These are phyloP conservation scores for Pseudomyrmex dendroicus DNA, from an alignment of 1,140 invertebrate species.

Conservation along the genomic window DNA sequence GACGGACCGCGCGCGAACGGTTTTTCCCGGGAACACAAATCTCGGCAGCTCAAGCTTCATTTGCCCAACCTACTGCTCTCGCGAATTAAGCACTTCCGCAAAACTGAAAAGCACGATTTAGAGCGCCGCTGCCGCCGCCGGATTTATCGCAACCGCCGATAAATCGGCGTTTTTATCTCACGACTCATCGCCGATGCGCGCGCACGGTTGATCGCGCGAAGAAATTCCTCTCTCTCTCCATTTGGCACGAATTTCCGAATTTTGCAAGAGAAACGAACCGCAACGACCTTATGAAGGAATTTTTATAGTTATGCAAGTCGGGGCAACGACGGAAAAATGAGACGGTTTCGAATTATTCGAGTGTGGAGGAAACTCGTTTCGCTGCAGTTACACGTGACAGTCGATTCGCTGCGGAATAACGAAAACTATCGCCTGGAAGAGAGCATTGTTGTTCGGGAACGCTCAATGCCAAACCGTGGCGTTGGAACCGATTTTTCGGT, in stretches of 20 bases:
- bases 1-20: neutral
- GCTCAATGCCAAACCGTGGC: neutral
- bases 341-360: constrained; percentile 13
- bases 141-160: constrained; percentile 33
- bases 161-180: constrained; percentile 46
- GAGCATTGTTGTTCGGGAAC: neutral
- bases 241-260: constrained; percentile 30
- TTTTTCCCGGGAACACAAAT: constrained; percentile 40
- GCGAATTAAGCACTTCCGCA: constrained; percentile 28
- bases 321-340: neutral
- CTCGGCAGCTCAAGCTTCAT: constrained; percentile 18
- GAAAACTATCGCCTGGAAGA: constrained; percentile 24
- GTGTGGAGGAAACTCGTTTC: constrained; percentile 37
- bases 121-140: neutral
- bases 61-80: constrained; percentile 4
- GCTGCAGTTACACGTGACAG: constrained; percentile 10
- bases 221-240: neutral
- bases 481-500: constrained; percentile 6
- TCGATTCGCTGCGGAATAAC: constrained; percentile 23
- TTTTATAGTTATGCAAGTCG: constrained; percentile 43
- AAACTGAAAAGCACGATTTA: constrained; percentile 15
- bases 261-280: constrained; percentile 35
- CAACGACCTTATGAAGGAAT: constrained; percentile 30
- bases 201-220: neutral
- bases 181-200: neutral